Conservation (phyloP, 2,888 invertebrate species). For the Melikaiella ostensackeni region DNA sequence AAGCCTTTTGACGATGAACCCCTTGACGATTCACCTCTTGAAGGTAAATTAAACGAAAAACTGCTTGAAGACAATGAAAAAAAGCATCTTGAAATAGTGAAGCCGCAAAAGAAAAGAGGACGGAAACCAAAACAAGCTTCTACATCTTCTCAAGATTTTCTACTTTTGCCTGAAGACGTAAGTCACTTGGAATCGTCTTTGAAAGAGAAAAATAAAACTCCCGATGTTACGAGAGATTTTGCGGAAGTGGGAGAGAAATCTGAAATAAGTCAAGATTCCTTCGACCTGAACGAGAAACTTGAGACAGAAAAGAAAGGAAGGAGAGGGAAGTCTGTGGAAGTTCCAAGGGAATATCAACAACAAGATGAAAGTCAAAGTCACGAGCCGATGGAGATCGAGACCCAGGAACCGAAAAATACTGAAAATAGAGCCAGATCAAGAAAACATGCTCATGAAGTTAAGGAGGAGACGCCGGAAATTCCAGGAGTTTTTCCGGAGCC, state of each 20-base stretch:
- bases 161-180: not conserved
- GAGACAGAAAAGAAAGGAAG: slow-evolving; percentile 37
- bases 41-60: slow-evolving; percentile 16
- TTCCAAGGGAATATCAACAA: not conserved
- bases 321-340: not conserved
- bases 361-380: not conserved
- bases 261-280: no score
- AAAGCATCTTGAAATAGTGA: not conserved
- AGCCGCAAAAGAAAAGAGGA: not conserved
- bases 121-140: slow-evolving; percentile 5
- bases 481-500: not conserved
- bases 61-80: not conserved
- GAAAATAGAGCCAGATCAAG: not conserved
- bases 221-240: not conserved
- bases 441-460: not conserved
- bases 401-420: not conserved
- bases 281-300: not conserved
- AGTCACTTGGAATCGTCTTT: not conserved
- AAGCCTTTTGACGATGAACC: not conserved
- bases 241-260: not conserved
- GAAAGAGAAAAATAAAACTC: not conserved
- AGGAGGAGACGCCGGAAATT: not conserved
- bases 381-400: slow-evolving; percentile 3
- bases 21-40: not conserved
- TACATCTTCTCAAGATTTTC: not conserved